Evolutionary conservation across 2,888 invertebrate species (phyloP), one percentile per base, ranked within the genome.

Genomic region (Drosophila buzzatii): DNA sequence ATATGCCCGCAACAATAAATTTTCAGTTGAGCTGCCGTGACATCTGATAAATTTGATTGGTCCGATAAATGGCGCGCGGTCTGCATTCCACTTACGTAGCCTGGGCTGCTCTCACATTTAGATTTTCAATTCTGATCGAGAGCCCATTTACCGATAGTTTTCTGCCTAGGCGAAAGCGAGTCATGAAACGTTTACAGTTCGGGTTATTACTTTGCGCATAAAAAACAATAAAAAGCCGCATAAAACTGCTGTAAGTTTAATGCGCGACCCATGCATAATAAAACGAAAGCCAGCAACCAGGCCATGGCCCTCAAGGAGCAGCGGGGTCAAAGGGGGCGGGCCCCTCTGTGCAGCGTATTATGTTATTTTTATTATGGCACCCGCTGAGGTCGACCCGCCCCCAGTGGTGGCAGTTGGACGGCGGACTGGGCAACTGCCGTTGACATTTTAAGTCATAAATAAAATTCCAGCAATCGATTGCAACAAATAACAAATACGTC

Each of bases 41-140:
- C 77, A 70, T 59, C 58, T 53, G 76, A 69, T 76, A 73, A 73
- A 76, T 77, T 65, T 73, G 61, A 76, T 69, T 73, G 68, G 58
- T 6, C 23, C 64, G 73, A 76, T 67, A 76, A 76, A 61, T 51
- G 55, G 27, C 31, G 44, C 20, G 47, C 20, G 52, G 47, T 14
- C 41, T 51, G 51, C 47, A 57, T 39, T 63, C 42, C 55, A n/a
- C 44, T 35, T 57, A 27, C n/a, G 35, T 41, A 73, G 72, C 84
- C 76, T 76, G 76, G 72, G 59, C 77, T 79, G 70, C 81, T 74
- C 70, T 59, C 9, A 41, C 71, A 82, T 79, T 81, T 69, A 75
- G 77, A 77, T 86, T 84, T 84, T 82, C 82, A 79, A 84, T 86
- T 86, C 81, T 65, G 69, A 84, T 79, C 55, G 59, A 44, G 45